Evolutionary conservation across 2,888 invertebrate species (phyloP), one percentile per base, ranked within the genome.

Genomic region (Drosophila macrospina): DNA sequence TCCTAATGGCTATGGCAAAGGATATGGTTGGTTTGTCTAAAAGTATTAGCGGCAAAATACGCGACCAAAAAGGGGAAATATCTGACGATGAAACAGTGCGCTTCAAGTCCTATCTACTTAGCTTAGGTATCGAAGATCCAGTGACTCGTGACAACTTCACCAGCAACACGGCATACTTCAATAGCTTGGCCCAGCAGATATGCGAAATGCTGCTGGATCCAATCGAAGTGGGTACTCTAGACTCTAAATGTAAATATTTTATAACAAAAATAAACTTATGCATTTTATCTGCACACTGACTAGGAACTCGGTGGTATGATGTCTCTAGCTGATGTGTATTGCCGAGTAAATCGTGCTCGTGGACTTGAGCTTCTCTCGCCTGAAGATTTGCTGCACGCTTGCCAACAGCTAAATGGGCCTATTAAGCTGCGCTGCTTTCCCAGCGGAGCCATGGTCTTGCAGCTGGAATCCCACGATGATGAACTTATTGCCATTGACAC

Each of bases 91-190:
- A 99, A 93, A 99, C 99, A 7, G 95, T 98, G 5, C 95, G 96
- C 83, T 99, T 99, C 91, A 99, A 99, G 91, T 96, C 98, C 0
- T 98, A 99, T 91, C 93, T 99, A 48, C 94, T 99, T 93, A 99
- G 98, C 91, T 94, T 99, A 87, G 99, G 99, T 80, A 98, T 99
- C 77, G 98, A 98, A 89, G 99, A 99, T 93, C 99, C 99, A 1
- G 99, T 99, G 0, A 99, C 99, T 0, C 95, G 98, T 89, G 97
- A 97, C 88, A 95, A 96, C 10, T 98, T 96, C 90, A 96, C 96
- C 89, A 96, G 95, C 57, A 97, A 97, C 74, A 95, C 95, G 11
- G 95, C 96, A 71, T 99, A 98, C 91, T 97, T 96, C 91, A 93
- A 94, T 83, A 96, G 96, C 80, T 92, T 99, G 50, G 97, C 98